These are phyloP conservation scores for Chelmon rostratus DNA, from an alignment of 2,797 vertebrate genomes.

Conservation along the genomic window DNA sequence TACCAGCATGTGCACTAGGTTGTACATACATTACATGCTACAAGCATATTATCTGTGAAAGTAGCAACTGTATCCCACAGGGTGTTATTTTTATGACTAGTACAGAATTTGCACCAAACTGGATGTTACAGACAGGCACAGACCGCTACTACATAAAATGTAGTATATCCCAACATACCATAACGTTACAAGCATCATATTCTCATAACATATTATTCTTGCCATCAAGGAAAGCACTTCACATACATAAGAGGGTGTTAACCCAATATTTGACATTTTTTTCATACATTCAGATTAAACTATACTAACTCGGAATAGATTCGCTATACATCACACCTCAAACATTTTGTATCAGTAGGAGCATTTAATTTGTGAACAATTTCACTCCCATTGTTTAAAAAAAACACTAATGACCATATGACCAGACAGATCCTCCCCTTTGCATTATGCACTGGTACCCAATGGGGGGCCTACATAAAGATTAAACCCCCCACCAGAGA, in stretches of 20 bases:
- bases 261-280: not conserved
- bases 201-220: too few relatives aligned
- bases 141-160: not conserved
- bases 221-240: too few relatives aligned
- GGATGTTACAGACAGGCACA: not conserved
- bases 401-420: not conserved
- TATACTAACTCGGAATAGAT: not conserved
- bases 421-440: conserved; percentile 30
- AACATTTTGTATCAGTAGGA: not conserved
- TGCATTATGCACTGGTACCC: conserved; percentile 28
- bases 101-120: too few relatives aligned
- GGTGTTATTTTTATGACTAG: too few relatives aligned
- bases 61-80: too few relatives aligned
- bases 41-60: too few relatives aligned
- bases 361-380: not conserved
- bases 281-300: not conserved
- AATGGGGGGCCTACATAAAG: conserved; percentile 49
- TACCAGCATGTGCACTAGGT: too few relatives aligned
- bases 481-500: conserved; percentile 56
- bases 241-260: not conserved
- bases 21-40: too few relatives aligned
- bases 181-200: not conserved
- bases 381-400: not conserved
- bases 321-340: not conserved
- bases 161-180: not conserved